phyloP scores from a whole-genome alignment of 2,113 vertebrate species.

The Callospermophilus lateralis region DNA sequence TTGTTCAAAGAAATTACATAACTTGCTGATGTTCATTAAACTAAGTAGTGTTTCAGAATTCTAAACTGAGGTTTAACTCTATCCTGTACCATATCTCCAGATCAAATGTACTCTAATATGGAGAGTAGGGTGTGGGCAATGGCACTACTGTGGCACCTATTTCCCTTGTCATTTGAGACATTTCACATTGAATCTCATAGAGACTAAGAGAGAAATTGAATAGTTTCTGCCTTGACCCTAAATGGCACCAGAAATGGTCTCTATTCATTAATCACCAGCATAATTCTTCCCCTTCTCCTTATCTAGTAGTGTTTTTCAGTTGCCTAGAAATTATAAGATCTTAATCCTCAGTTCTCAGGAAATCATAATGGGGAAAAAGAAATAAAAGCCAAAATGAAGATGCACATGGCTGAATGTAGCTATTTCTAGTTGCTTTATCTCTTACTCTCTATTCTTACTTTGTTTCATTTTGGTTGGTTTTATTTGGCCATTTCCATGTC shows the following conservation, averaged over 20 bases:
- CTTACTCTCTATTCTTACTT: not conserved
- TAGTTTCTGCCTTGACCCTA: not conserved
- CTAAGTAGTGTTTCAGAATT: not conserved
- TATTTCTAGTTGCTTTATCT: not conserved
- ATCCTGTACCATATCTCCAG: fast-evolving
- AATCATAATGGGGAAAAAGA: fast-evolving
- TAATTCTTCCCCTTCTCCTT: not conserved
- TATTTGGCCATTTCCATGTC: not conserved
- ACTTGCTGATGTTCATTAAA: not conserved
- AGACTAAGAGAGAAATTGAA: not conserved
- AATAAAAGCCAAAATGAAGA: not conserved
- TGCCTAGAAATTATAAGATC: not conserved
- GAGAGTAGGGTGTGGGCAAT: not conserved
- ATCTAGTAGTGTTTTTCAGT: not conserved
- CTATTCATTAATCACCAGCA: not conserved
- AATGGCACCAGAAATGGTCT: not conserved
- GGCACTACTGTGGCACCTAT: fast-evolving
- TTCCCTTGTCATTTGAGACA: not conserved
- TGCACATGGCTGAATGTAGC: not conserved
- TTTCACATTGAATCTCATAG: not conserved
- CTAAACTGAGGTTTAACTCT: not conserved
- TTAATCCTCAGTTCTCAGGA: not conserved
- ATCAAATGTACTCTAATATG: not conserved
- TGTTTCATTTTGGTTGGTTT: slow-evolving; percentile 12
- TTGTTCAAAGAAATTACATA: not conserved